These are phyloP conservation scores for Actias luna DNA, from an alignment of 2,888 invertebrate genomes.

Conservation along the genomic window DNA sequence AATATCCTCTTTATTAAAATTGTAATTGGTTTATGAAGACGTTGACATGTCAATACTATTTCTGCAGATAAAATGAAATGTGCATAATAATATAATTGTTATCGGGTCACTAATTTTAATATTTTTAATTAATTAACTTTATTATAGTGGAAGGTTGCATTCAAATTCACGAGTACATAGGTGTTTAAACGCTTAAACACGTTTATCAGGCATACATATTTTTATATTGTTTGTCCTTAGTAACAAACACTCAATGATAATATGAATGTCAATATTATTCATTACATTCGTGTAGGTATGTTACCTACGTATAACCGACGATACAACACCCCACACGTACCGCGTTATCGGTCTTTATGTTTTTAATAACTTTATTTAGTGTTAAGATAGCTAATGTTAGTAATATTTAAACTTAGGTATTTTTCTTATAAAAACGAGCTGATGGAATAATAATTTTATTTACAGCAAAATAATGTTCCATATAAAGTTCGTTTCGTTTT, in stretches of 20 bases:
- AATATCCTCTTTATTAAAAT: too few species aligned
- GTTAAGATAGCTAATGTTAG: neutral
- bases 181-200: constrained; percentile 4
- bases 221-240: constrained; percentile 35
- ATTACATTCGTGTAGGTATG: constrained; percentile 31
- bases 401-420: neutral
- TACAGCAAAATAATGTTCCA: too few species aligned
- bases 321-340: constrained; percentile 38
- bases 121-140: too few species aligned
- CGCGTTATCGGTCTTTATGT: constrained; percentile 40
- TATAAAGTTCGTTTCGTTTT: neutral
- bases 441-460: neutral
- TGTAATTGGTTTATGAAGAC: neutral
- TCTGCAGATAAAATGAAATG: too few species aligned
- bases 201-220: constrained; percentile 20
- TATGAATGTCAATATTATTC: constrained; percentile 49
- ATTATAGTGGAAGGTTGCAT: neutral
- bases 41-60: too few species aligned
- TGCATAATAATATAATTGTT: too few species aligned
- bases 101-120: too few species aligned
- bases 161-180: neutral
- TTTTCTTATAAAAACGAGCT: neutral
- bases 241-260: constrained; percentile 39
- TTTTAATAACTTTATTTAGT: constrained; percentile 25
- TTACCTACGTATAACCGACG: constrained; percentile 19